Conservation (phyloP, 2,888 invertebrate species). For the Drosophila neoperkinsi region DNA sequence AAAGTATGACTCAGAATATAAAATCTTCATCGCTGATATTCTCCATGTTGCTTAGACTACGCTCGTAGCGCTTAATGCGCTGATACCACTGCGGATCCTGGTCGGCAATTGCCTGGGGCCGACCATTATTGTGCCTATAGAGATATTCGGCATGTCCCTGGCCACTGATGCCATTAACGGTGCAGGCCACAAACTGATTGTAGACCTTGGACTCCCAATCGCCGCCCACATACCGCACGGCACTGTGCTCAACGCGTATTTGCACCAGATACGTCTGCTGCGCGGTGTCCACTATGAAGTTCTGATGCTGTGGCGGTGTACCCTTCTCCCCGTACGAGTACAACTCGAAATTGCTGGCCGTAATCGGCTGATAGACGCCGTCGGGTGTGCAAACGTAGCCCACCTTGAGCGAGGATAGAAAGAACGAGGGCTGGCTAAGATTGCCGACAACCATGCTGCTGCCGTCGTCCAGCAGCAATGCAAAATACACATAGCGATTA, state of each 20-base stretch:
- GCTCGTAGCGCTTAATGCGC: slow-evolving; percentile 83
- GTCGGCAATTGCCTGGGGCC: slow-evolving; percentile 85
- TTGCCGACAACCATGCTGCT: slow-evolving; percentile 89
- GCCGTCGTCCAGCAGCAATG: slow-evolving; percentile 90
- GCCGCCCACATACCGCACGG: slow-evolving; percentile 88
- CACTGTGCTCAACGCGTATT: slow-evolving; percentile 87
- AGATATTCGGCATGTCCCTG: slow-evolving; percentile 91
- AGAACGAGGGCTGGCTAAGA: slow-evolving; percentile 89
- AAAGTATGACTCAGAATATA: slow-evolving; percentile 45
- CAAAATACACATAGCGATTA: slow-evolving; percentile 92
- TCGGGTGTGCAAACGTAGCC: slow-evolving; percentile 87
- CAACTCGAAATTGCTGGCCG: slow-evolving; percentile 88
- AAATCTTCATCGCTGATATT: slow-evolving; percentile 62
- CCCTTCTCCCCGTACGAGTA: slow-evolving; percentile 90
- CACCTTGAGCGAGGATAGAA: slow-evolving; percentile 87
- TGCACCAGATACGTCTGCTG: slow-evolving; percentile 87
- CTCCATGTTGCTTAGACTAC: slow-evolving; percentile 66
- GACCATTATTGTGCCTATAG: slow-evolving; percentile 87
- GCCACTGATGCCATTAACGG: slow-evolving; percentile 87
- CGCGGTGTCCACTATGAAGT: slow-evolving; percentile 88
- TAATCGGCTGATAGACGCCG: slow-evolving; percentile 87
- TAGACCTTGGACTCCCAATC: slow-evolving; percentile 89
- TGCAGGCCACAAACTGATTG: slow-evolving; percentile 87
- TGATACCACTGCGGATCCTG: slow-evolving; percentile 87
- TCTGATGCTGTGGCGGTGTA: slow-evolving; percentile 88